Base-by-base conservation (phyloP, 2,797 vertebrate genomes). In the Sebastes vulpes region DNA sequence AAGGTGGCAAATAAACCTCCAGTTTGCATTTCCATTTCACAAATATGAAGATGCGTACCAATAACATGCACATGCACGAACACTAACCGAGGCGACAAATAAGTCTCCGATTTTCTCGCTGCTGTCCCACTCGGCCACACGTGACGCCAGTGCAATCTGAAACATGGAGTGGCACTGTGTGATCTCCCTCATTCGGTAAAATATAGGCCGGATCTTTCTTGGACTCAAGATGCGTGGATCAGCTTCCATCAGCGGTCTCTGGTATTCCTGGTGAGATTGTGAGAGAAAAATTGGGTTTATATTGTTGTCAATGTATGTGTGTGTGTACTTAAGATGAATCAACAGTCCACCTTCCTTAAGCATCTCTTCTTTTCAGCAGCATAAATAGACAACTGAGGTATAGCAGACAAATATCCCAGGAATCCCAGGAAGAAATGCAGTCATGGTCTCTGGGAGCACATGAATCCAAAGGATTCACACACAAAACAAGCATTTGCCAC, bases 161-260 rank as follows among this genome's bases (percentile, higher is more conserved):
- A 99, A 99, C 97, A 99, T 97, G 95, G 97, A 97, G 91, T 99
- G 98, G 90, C 97, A 99, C 90, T 99, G 98, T 31, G 97, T 97
- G 91, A 99, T 98, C 96, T 99, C 98, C 84, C 94, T 93, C 83
- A 99, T 93, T 0, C 97, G 93, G 88, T 96, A 96, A 77, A 99
- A 98, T 57, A 99, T 98, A 29, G 93, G 91, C 16, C 96, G 97
- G 91, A 98, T 97, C 95, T 99, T 99, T 60, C 97, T 91, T 1
- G 91, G 87, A 0, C 98, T 99, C 91, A 99, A 94, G 72, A 97
- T 97, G 81, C 97, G 97, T 0, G 97, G 97, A 35, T 99, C 98
- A 58, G 97, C 97, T 82, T 98, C 97, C 96, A 98, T 84, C 90
- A 99, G 68, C 0, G 97, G 98, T 71, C 96, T 94, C 79, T 97